Conservation (phyloP, 1,140 invertebrate species). For the Oreohelix idahoensis region DNA sequence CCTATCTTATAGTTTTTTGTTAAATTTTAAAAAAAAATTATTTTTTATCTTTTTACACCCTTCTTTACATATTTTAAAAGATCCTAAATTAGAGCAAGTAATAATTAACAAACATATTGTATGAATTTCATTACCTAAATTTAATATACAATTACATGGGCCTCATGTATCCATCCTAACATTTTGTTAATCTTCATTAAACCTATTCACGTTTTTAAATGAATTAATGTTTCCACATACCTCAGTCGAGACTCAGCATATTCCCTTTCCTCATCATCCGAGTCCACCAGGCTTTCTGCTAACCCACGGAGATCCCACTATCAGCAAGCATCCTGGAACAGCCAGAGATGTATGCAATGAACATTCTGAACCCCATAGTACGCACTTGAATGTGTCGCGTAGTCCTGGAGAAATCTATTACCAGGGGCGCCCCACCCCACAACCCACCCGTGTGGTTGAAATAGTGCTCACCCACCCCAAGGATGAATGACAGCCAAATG, state of each 20-base stretch:
- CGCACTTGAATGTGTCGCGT: slow-evolving; percentile 93
- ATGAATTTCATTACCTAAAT: too few relatives aligned
- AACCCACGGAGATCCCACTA: slow-evolving; percentile 87
- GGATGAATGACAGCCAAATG: slow-evolving; percentile 6
- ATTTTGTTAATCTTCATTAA: too few relatives aligned
- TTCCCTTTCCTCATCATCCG: slow-evolving; percentile 82
- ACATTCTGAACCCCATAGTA: slow-evolving; percentile 97
- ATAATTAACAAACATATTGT: too few relatives aligned
- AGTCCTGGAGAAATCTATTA: slow-evolving; percentile 84
- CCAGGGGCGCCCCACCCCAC: slow-evolving; percentile 59
- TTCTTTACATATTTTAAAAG: too few relatives aligned
- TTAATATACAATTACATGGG: too few relatives aligned
- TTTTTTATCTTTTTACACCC: too few relatives aligned
- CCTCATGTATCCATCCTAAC: too few relatives aligned
- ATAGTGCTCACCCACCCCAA: slow-evolving; percentile 10
- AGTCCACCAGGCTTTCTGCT: slow-evolving; percentile 93
- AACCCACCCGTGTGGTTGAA: background rate
- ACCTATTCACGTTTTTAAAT: too few relatives aligned
- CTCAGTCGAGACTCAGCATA: slow-evolving; percentile 92
- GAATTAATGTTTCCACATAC: slow-evolving; percentile 48
- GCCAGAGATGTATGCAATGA: slow-evolving; percentile 83
- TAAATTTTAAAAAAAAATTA: too few relatives aligned
- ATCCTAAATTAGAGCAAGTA: too few relatives aligned
- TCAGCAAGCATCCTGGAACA: slow-evolving; percentile 79
- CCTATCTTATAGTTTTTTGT: too few relatives aligned